Conservation (phyloP, 1,140 invertebrate species). For the Nylanderia fulva region DNA sequence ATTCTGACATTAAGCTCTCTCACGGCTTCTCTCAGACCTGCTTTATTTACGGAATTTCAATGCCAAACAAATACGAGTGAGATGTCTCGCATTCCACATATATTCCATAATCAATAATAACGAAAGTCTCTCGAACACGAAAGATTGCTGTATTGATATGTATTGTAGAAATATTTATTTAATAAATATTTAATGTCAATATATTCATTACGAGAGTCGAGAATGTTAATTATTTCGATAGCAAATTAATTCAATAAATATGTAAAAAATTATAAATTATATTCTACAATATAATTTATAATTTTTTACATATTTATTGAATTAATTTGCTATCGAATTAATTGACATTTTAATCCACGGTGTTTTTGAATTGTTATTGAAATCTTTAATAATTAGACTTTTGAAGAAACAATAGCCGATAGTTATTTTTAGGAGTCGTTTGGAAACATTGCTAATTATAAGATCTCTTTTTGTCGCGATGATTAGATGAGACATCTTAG, state of each 20-base stretch:
- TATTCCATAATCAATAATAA: background rate
- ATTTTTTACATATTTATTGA: background rate
- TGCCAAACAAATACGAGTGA: slow-evolving; percentile 4
- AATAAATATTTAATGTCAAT: background rate
- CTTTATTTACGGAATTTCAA: slow-evolving; percentile 40
- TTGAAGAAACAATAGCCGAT: background rate
- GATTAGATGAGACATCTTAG: slow-evolving; percentile 13
- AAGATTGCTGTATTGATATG: background rate
- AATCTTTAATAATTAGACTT: background rate
- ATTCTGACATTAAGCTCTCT: slow-evolving; percentile 30
- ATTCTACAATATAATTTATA: background rate
- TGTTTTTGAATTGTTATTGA: background rate
- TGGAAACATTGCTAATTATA: slow-evolving; percentile 8
- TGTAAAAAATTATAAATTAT: background rate
- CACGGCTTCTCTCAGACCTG: slow-evolving; percentile 11
- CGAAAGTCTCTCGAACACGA: background rate
- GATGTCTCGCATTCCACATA: too few species aligned
- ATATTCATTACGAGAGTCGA: background rate
- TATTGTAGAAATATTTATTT: background rate
- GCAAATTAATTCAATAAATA: background rate
- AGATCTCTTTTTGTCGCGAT: background rate
- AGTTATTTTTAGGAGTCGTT: background rate
- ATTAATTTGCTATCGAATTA: background rate
- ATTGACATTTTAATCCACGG: background rate
- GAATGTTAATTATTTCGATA: too few species aligned